A percentile compares a stretch with the other conserved stretches of the same genome.
Evolutionary conservation across 37 sponge, comb jelly and placozoan genomes (phyloP).

Genomic region (Chondrilla cf. caribensis): DNA sequence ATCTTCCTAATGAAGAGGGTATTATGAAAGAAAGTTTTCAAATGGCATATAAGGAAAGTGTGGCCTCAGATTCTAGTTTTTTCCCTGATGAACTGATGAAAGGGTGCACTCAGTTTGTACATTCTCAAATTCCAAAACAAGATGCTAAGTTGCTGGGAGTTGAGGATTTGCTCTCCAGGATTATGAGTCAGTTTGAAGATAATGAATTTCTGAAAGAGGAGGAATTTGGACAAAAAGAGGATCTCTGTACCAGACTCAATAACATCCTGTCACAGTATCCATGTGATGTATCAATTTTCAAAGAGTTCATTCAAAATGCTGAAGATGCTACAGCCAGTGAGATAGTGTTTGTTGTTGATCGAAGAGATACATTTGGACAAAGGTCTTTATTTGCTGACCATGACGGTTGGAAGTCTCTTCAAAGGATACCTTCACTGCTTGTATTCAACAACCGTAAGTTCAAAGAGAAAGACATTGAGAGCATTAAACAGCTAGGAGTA

Average conservation of each 20-base stretch:
- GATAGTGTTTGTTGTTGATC: constrained; percentile 65
- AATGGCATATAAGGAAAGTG: constrained; percentile 21
- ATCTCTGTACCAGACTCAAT: constrained; percentile 66
- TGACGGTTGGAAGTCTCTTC: constrained; percentile 51
- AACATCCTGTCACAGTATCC: constrained; percentile 61
- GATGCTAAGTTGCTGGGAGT: constrained; percentile 38
- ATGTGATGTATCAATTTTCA: constrained; percentile 63
- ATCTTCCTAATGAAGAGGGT: constrained; percentile 41
- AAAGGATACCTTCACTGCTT: constrained; percentile 48
- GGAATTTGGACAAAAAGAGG: constrained; percentile 78
- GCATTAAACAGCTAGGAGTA: constrained; percentile 69
- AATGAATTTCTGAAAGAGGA: constrained; percentile 35
- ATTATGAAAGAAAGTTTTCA: constrained; percentile 35
- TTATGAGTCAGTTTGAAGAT: constrained; percentile 47
- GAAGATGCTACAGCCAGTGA: constrained; percentile 78
- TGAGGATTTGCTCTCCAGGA: constrained; percentile 21
- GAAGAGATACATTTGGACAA: constrained; percentile 27
- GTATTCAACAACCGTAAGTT: constrained; percentile 75
- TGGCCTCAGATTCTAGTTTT: constrained; percentile 22
- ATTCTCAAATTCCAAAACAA: constrained; percentile 25
- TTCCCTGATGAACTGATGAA: neutral
- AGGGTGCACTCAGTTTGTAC: constrained; percentile 20
- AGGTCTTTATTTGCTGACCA: constrained; percentile 29
- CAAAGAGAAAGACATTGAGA: constrained; percentile 61
- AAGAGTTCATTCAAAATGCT: constrained; percentile 82